A percentile compares a stretch with the other conserved stretches of the same genome.
These are phyloP conservation scores for Pomatorhinus ruficollis DNA, from an alignment of 2,113 vertebrate genomes.

Conservation along the genomic window DNA sequence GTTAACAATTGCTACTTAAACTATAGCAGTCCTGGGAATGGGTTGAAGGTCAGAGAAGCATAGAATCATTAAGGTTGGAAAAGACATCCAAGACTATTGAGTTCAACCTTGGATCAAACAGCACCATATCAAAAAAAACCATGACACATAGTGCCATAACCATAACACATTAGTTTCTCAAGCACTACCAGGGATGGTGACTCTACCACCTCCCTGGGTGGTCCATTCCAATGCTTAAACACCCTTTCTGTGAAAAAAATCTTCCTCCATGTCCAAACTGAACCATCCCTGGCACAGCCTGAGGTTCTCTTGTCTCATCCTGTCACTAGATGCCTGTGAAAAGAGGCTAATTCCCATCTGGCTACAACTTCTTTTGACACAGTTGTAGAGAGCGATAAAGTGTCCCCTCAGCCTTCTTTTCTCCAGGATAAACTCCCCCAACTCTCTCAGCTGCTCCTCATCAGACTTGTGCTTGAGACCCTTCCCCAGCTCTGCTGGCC, in stretches of 20 bases:
- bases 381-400: not conserved
- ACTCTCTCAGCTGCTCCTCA: not conserved
- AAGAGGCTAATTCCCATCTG: not conserved
- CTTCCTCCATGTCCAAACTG: not conserved
- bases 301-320: not conserved
- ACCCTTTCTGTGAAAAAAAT: not conserved
- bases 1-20: not conserved
- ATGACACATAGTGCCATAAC: not conserved
- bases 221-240: not conserved
- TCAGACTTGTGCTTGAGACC: not conserved
- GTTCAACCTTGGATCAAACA: not conserved
- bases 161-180: not conserved
- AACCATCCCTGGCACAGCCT: not conserved
- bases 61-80: not conserved
- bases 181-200: too few species aligned
- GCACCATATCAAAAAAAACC: not conserved
- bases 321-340: rapidly evolving
- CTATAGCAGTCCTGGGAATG: not conserved
- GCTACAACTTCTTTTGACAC: too few species aligned
- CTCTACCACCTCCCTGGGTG: not conserved
- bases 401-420: not conserved
- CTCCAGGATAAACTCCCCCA: not conserved
- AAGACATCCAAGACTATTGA: not conserved
- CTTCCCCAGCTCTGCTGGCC: not conserved
- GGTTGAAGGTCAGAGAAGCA: not conserved